Evolutionary conservation across 2,113 vertebrate genomes (phyloP).

Genomic region (Struthidea cinerea): DNA sequence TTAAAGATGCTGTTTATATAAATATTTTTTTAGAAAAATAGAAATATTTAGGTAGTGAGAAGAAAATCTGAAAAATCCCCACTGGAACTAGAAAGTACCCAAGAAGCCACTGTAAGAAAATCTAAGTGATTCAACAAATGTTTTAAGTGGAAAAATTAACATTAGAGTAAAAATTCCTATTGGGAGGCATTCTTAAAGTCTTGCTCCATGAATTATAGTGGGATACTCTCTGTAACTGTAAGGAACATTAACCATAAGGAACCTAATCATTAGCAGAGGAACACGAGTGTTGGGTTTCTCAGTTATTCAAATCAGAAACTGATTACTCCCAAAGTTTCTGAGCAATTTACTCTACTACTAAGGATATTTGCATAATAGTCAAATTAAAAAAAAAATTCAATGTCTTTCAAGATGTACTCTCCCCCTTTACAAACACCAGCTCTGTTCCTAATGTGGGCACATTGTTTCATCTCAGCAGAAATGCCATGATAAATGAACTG

Average conservation of each 20-base stretch:
- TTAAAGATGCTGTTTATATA: background rate
- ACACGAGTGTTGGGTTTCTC: accelerated
- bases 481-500: background rate
- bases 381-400: background rate
- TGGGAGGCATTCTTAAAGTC: background rate
- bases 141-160: background rate
- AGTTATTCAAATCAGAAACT: background rate
- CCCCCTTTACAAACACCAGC: background rate
- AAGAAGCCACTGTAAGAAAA: background rate
- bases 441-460: background rate
- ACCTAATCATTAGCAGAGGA: background rate
- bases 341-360: background rate
- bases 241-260: background rate
- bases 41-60: background rate
- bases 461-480: background rate
- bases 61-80: accelerated
- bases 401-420: background rate
- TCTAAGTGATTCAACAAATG: background rate
- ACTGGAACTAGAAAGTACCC: background rate
- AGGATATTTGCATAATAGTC: background rate
- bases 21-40: background rate
- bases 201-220: background rate
- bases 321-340: background rate
- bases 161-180: background rate
- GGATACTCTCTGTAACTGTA: background rate